Evolutionary conservation across 2,113 vertebrate species (phyloP).

Genomic region (Serinus canaria): DNA sequence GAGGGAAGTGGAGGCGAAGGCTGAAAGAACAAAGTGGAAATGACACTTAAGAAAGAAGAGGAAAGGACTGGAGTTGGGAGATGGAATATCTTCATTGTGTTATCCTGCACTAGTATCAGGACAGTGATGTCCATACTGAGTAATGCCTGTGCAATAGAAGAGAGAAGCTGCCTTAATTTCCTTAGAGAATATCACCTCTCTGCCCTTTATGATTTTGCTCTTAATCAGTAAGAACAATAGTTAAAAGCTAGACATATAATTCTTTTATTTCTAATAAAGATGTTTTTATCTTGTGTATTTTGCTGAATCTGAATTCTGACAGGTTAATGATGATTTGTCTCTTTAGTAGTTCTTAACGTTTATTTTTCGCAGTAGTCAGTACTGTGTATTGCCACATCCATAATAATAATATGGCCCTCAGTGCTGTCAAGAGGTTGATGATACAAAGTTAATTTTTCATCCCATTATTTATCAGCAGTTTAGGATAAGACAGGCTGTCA

Average conservation of each 20-base stretch:
- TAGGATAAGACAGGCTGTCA: neutral
- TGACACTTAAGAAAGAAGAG: neutral
- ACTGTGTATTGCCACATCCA: neutral
- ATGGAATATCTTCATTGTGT: neutral
- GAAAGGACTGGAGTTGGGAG: neutral
- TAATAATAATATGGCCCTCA: neutral
- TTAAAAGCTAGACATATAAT: neutral
- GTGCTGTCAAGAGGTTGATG: neutral
- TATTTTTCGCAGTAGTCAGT: neutral
- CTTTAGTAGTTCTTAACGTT: neutral
- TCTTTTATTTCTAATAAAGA: neutral
- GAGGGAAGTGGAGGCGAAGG: neutral
- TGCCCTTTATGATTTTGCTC: neutral
- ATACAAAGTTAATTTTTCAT: neutral
- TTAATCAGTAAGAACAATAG: neutral
- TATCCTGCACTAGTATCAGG: rapidly evolving
- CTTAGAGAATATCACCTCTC: neutral
- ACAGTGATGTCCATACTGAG: neutral
- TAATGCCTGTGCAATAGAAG: neutral
- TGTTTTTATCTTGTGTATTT: neutral
- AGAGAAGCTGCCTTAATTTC: neutral
- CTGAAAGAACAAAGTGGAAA: neutral
- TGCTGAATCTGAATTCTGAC: neutral
- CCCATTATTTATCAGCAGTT: neutral
- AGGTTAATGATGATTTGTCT: neutral